phyloP scores from a whole-genome alignment of 2,113 vertebrate genomes.

The Syrrhaptes paradoxus region DNA sequence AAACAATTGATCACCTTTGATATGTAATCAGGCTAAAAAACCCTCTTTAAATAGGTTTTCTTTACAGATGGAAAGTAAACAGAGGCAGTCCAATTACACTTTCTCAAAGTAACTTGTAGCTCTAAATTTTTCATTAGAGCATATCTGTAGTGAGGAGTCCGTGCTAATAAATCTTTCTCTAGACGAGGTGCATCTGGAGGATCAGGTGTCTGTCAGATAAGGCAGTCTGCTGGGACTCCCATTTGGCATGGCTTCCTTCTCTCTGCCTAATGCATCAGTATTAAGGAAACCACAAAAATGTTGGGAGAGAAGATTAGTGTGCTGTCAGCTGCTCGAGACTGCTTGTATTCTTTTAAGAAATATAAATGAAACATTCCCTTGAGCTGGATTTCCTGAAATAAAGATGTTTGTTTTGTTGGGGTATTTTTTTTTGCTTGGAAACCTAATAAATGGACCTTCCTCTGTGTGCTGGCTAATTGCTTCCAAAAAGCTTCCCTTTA shows the following conservation, averaged over 20 bases:
- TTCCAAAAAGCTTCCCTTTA: constrained; percentile 34
- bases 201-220: background rate
- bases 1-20: background rate
- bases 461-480: constrained; percentile 35
- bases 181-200: background rate
- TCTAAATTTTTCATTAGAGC: background rate
- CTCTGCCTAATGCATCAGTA: background rate
- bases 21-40: background rate
- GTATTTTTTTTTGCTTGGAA: background rate
- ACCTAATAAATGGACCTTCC: background rate
- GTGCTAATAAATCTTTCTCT: background rate
- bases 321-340: background rate
- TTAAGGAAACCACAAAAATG: background rate
- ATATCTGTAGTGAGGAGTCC: background rate
- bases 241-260: background rate
- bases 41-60: background rate
- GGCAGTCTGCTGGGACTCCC: background rate
- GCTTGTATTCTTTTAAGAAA: background rate
- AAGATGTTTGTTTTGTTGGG: background rate
- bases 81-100: background rate
- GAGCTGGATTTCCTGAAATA: constrained; percentile 28
- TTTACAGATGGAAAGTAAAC: background rate
- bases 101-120: background rate
- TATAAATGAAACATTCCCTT: background rate
- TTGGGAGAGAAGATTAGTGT: background rate